These are phyloP conservation scores for Microplitis manilae DNA, from an alignment of 2,888 invertebrate species.

Conservation along the genomic window DNA sequence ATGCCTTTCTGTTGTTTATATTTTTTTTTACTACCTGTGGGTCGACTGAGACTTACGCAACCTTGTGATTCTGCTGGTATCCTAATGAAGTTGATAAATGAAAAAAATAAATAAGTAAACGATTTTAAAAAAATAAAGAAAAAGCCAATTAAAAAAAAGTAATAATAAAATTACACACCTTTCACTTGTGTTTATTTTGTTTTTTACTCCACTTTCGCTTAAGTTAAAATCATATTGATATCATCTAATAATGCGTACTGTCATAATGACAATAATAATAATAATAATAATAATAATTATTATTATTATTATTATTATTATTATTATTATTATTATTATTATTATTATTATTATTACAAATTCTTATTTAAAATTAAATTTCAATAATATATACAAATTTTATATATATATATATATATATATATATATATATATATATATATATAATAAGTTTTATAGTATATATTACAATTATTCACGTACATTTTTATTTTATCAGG, in stretches of 20 bases:
- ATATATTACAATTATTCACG: background rate
- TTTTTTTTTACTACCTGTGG: background rate
- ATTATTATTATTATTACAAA: too few species aligned
- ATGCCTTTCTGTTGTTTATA: background rate
- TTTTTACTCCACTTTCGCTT: constrained; percentile 16
- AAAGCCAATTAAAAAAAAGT: background rate
- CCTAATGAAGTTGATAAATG: constrained; percentile 7
- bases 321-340: background rate
- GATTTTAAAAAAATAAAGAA: background rate
- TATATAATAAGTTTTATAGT: too few species aligned
- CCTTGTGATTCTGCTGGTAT: background rate
- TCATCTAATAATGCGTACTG: background rate
- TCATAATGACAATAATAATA: too few species aligned
- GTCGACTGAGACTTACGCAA: constrained; percentile 1
- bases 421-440: too few species aligned
- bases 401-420: too few species aligned
- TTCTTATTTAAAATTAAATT: too few species aligned
- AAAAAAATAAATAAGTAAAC: background rate
- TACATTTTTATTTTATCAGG: constrained; percentile 46
- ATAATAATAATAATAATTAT: too few species aligned
- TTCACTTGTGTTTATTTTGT: constrained; percentile 2
- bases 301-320: background rate
- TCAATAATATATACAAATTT: too few species aligned
- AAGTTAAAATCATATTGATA: background rate
- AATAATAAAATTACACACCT: background rate